Evolutionary conservation across 2,888 invertebrate genomes (phyloP).

Genomic region (Epirrita christyi): DNA sequence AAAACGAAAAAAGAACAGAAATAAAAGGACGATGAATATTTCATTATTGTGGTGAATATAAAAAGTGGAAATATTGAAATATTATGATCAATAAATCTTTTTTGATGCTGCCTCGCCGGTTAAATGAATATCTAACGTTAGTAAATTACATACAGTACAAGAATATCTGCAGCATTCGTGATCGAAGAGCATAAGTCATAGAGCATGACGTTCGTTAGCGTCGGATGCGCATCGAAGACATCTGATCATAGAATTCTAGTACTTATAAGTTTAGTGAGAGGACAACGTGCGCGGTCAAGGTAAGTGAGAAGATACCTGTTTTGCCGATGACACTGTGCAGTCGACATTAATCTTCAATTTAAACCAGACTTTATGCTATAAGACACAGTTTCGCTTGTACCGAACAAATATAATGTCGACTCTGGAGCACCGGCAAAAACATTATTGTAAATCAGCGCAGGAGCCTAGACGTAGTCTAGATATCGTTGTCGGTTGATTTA

Average conservation of each 20-base stretch:
- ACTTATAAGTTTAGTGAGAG: constrained; percentile 63
- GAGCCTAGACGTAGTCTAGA: constrained; percentile 51
- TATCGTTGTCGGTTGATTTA: constrained; percentile 40
- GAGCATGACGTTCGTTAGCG: constrained; percentile 41
- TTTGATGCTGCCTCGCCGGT: constrained; percentile 1
- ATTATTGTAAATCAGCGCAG: constrained; percentile 47
- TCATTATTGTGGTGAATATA: constrained; percentile 21
- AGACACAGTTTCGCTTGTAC: constrained; percentile 50
- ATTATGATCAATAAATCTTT: neutral
- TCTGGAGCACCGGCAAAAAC: constrained; percentile 43
- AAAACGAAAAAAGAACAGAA: constrained; percentile 32
- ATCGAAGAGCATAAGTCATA: constrained; percentile 42
- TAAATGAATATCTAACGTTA: constrained; percentile 6
- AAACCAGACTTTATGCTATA: constrained; percentile 52
- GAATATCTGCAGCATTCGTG: constrained; percentile 23
- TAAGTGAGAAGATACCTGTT: constrained; percentile 67
- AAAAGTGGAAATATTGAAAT: constrained; percentile 1
- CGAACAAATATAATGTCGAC: constrained; percentile 42
- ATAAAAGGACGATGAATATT: constrained; percentile 35
- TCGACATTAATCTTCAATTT: constrained; percentile 64
- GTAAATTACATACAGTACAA: neutral
- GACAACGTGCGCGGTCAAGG: constrained; percentile 79
- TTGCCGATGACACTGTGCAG: constrained; percentile 67
- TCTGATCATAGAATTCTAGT: constrained; percentile 56
- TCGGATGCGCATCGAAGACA: constrained; percentile 50